Conservation (phyloP, 2,797 vertebrate species). For the Leptodactylus fallax region DNA sequence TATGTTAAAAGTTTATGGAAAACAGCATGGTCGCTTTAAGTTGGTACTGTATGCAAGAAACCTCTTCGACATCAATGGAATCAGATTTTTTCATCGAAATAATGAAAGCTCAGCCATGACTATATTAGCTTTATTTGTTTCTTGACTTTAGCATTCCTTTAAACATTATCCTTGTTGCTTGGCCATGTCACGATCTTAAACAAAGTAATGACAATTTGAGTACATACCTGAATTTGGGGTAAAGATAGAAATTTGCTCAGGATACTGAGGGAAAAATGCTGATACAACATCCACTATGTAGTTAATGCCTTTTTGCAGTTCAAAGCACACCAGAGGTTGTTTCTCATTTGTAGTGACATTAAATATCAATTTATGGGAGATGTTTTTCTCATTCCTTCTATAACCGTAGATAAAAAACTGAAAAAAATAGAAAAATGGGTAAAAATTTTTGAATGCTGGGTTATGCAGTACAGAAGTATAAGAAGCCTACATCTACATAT, state of each 20-base stretch:
- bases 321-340: constrained; percentile 78
- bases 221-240: constrained; percentile 75
- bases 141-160: background rate
- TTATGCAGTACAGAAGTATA: background rate
- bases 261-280: constrained; percentile 55
- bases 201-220: background rate
- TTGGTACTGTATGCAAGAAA: no score
- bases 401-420: constrained; percentile 76
- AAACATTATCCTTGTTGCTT: background rate
- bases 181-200: background rate
- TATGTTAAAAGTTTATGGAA: no score
- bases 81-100: no score
- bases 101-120: no score
- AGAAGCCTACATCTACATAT: no score
- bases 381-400: constrained; percentile 73
- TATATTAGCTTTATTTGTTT: no score
- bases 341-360: constrained; percentile 74
- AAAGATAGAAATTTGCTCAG: constrained; percentile 66
- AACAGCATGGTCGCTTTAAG: no score
- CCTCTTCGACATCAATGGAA: no score
- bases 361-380: constrained; percentile 70
- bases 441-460: background rate
- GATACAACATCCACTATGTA: constrained; percentile 82
- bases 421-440: background rate
- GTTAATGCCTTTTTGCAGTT: constrained; percentile 80